Evolutionary conservation across 1,140 invertebrate genomes (phyloP), one percentile per base, ranked within the genome.

Genomic region (Conus betulinus): DNA sequence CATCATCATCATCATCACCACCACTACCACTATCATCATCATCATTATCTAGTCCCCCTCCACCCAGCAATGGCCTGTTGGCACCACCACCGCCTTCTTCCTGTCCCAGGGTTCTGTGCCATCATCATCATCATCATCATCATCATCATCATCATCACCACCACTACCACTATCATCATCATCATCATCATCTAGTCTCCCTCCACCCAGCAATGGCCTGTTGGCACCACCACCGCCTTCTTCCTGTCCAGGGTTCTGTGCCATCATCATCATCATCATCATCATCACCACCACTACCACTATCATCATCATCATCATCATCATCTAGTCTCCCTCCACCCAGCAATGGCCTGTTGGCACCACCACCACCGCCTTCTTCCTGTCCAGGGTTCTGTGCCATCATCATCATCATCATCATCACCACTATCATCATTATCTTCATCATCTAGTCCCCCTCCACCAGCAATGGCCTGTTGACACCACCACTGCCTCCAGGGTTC

Each of bases 1-100:
- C 57, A 60, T 60, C 57, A 15, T 60, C 57, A 60, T 60, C 57
- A 15, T n/a, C 67, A 23, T 23, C 17, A 71, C 20, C 67, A 71
- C 5, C 7, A 71, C 23, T 17, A 71, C 27, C 53, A 82, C 27
- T 25, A 82, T 78, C 76, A 79, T 5, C 76, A 79, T 79, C 76
- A 79, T 79, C 76, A 79, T 60, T 4, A 39, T 39, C 39, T 39
- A 39, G 39, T 39, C 39, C 39, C 39, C 39, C 39, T 39, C 39
- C 39, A 39, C 39, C 39, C 98, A 99, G 94, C 97, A 98, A 93
- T 99, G 97, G 3, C 98, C 98, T 92, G 57, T 60, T 60, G 15
- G 8, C 15, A 2, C 15, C 57, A 60, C 57, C 15, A 60, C 57
- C 15, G 57, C 57, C 57, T 60, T 60, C 57, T 60, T 60, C 15